phyloP scores from a whole-genome alignment of 23 tunicate species.

The Ciona savignyi region DNA sequence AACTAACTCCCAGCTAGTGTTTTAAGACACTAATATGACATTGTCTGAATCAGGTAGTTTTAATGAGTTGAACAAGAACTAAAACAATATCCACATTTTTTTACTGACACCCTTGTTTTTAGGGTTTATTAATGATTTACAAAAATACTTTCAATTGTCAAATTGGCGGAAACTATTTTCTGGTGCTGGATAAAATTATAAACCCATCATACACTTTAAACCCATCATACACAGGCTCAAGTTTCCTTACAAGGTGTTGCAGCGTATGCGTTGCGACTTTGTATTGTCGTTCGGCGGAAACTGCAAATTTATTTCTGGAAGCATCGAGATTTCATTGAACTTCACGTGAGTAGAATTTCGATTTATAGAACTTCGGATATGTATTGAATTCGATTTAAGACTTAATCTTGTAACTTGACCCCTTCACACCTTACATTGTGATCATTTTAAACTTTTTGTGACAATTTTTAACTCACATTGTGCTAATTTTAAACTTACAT shows the following conservation, averaged over 20 bases:
- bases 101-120: too few species aligned
- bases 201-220: neutral
- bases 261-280: slow-evolving; percentile 53
- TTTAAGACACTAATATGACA: too few species aligned
- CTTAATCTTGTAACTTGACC: too few species aligned
- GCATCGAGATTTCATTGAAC: slow-evolving; percentile 55
- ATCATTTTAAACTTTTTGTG: too few species aligned
- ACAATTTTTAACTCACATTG: neutral
- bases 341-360: slow-evolving; percentile 35
- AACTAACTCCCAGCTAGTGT: too few species aligned
- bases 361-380: neutral
- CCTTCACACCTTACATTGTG: too few species aligned
- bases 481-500: neutral
- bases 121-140: too few species aligned
- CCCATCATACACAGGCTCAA: slow-evolving; percentile 41
- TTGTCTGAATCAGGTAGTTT: too few species aligned
- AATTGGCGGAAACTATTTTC: neutral
- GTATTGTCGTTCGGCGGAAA: slow-evolving; percentile 62
- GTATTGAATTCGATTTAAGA: neutral
- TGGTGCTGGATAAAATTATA: neutral
- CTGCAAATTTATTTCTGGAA: slow-evolving; percentile 84
- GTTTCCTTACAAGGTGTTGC: slow-evolving; percentile 68
- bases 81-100: too few species aligned
- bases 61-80: too few species aligned
- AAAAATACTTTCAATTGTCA: too few species aligned